Conservation (phyloP, 1,140 invertebrate genomes). For the Palaemon carinicauda region DNA sequence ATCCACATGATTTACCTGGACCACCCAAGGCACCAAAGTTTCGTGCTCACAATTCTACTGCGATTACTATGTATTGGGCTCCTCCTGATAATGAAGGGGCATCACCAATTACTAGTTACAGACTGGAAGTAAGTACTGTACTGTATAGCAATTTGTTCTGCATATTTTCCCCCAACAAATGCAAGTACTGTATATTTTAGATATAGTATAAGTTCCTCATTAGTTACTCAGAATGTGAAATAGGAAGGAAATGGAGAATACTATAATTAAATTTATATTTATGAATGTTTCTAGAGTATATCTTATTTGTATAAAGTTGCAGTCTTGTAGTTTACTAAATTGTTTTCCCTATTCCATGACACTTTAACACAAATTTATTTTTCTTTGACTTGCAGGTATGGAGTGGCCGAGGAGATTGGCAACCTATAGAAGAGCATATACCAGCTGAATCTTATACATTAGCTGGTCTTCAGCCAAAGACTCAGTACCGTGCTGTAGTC, state of each 20-base stretch:
- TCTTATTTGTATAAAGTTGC: no score
- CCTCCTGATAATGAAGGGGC: constrained; percentile 49
- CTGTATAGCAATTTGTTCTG: not conserved
- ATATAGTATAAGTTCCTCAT: no score
- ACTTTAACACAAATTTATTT: no score
- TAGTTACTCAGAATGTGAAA: no score
- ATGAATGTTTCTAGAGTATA: not conserved
- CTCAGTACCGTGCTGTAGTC: constrained; percentile 55
- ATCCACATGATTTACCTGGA: constrained; percentile 47
- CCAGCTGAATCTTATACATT: constrained; percentile 52
- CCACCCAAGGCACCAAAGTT: constrained; percentile 23
- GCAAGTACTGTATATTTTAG: no score
- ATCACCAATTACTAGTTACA: constrained; percentile 55
- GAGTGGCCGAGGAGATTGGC: constrained; percentile 43
- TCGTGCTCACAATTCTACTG: constrained; percentile 37
- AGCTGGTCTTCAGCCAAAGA: constrained; percentile 43
- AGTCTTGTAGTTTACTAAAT: no score
- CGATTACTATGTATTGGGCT: constrained; percentile 50
- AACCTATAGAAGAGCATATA: constrained; percentile 53
- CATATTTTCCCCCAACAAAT: not conserved
- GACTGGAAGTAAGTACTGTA: constrained; percentile 52
- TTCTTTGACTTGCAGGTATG: constrained; percentile 37
- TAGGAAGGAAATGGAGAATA: no score
- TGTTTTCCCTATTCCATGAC: no score
- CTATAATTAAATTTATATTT: no score